Base-by-base conservation (phyloP, 1,140 invertebrate species). In the Drosophila varians region DNA sequence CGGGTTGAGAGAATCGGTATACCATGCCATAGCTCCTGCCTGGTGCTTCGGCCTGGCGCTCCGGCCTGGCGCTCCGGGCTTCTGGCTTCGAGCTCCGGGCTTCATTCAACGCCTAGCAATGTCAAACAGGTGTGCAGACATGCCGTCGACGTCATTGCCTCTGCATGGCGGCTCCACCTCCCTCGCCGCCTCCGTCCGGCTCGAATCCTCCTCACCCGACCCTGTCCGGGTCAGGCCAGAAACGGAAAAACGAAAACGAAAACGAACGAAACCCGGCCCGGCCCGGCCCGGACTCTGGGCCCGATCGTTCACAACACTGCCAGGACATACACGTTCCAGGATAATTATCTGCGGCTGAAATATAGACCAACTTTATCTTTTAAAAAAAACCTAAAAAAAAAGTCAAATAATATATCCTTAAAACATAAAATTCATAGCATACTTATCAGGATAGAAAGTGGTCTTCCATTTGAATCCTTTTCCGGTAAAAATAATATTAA, bases 71-170 rank as follows among this genome's bases (percentile, higher is more conserved):
- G 4, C 19, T 36, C 48, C n/a, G 48, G 3, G n/a, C n/a, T 31
- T 21, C n/a, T 25, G 42, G 28, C 9, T 19, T 19, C 8, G 36
- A 25, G 11, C 36, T 34, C 11, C n/a, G 11, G 6, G 31, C 18
- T 36, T 47, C 69, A 73, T 54, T 72, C 69, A 73, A 47, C 16
- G 12, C 28, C 40, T 31, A 43, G 49, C 58, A 64, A 64, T 65
- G 70, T 56, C 71, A 74, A 74, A 74, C 71, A 74, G 71, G 71
- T 74, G 71, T 74, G 71, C 70, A 74, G 71, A 31, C 38, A 18
- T 43, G 48, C 21, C 52, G 60, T 65, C 71, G 51, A 74, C 71
- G 71, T 74, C 71, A 74, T 57, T 74, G 71, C 70, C 71, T 40
- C 71, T 74, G 71, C 71, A 74, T 26, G 31, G 11, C n/a, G 0